Percentiles rank a stretch among this genome's conserved stretches.
Evolutionary conservation across 2,113 vertebrate species (phyloP).

Genomic region (Etheostoma cragini): DNA sequence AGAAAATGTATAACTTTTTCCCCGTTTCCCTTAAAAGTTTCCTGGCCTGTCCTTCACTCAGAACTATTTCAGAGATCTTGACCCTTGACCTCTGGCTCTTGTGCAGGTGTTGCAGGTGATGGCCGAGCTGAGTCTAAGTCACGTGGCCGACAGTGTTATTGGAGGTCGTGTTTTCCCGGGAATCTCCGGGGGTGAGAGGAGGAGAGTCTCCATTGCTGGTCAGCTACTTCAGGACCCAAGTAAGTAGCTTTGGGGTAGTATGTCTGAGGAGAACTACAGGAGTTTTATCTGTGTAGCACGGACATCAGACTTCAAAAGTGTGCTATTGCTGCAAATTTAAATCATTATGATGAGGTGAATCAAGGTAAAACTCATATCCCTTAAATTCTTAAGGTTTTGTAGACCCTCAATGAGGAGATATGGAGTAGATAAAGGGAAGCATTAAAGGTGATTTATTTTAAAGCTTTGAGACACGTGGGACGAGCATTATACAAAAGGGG

Average conservation of each 20-base stretch:
- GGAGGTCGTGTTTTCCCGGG: conserved; percentile 87
- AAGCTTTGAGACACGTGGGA: not conserved
- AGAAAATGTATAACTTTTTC: not conserved
- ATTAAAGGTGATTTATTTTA: not conserved
- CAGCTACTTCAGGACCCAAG: conserved; percentile 96
- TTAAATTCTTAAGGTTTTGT: conserved; percentile 8
- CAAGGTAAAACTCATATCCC: not conserved
- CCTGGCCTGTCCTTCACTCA: not conserved
- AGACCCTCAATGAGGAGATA: not conserved
- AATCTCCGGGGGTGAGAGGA: conserved; percentile 92
- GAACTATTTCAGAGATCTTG: not conserved
- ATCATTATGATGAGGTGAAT: conserved; percentile 10
- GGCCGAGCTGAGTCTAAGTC: conserved; percentile 90
- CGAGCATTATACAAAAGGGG: not conserved
- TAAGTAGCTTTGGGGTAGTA: conserved; percentile 79
- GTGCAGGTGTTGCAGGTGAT: conserved; percentile 90
- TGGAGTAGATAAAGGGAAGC: not conserved
- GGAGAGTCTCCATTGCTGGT: conserved; percentile 93
- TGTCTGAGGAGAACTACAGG: too few species aligned
- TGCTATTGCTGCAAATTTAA: conserved; percentile 4
- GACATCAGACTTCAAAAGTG: not conserved
- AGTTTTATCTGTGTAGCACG: not conserved
- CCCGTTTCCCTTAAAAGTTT: not conserved
- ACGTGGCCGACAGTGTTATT: conserved; percentile 90
- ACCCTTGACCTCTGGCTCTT: conserved; percentile 37